Base-by-base conservation (phyloP, 2,797 vertebrate species). In the Heteromormyrus szaboi region DNA sequence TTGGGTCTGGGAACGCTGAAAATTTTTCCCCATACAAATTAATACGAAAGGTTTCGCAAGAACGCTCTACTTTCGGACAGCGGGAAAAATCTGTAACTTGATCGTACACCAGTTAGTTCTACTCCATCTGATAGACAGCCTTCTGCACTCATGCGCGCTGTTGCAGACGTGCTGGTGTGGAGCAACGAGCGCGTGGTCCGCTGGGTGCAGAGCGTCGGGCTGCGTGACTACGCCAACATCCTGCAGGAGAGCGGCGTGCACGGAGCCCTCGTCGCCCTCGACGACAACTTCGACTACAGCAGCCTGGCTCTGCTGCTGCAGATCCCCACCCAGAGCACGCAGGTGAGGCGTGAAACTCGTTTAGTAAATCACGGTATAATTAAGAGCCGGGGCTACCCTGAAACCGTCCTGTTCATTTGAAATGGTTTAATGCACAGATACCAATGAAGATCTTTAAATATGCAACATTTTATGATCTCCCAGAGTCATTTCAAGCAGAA, bases 281-380 rank as follows among this genome's bases (percentile, higher is more conserved):
- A 99, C 29, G 98, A 99, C 92, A 99, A 99, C 94, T 99, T 99
- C 88, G 98, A 99, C 95, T 99, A 99, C 94, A 98, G 96, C 96
- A 99, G 98, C 94, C 95, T 99, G 95, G 98, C 98, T 79, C 95
- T 99, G 91, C 95, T 99, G 90, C 96, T 99, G 92, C 98, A 99
- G 95, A 99, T 99, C 92, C 98, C 98, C 93, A 99, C 93, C 89
- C 98, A 99, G 94, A 99, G 97, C 94, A 99, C 98, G 94, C 98
- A 99, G 97, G 98, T 97, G 93, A 93, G 93, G 44, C 22, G 17
- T 2, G 41, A 86, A 72, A 4, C 25, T 14, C 11, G 3, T 14
- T 29, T 68, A 14, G n/a, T 33, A 68, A 68, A 33, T 29, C 62
- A 4, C 9, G 62, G 22, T 14, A 4, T 68, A 29, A 68, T 29